Evolutionary conservation across 1,140 invertebrate species (phyloP), one percentile per base, ranked within the genome.

Genomic region (Conopomorpha cramerella): DNA sequence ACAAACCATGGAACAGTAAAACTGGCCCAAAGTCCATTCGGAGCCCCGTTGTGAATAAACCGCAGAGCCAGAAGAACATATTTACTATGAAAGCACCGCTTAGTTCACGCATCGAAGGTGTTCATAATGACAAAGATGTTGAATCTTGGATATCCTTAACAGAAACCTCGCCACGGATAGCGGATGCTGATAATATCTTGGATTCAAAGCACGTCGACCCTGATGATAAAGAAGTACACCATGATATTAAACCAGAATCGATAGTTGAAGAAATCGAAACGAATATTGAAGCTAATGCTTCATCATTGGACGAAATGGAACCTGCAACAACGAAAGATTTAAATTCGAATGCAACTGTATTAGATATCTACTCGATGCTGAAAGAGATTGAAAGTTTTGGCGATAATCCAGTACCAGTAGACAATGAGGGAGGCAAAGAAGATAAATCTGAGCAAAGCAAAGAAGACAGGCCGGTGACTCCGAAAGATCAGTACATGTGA

Each of bases 101-200:
- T 3, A 72, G 67, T 32, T 61, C 71, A 17, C 61, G 71, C 39
- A 55, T 70, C 38, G 67, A 72, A 17, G 47, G 51, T 28, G 62
- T 78, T 16, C 61, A 77, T 39, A 67, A 64, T 28, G 74, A 79
- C 32, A 77, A 65, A 60, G 77, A 78, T 40, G 51, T 79, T 10
- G 68, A 74, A 45, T 79, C 77, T 16, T 79, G 77, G 77, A 78
- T 79, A 65, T 77, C 70, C 2, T 44, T 77, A 13, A 59, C 68
- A 11, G 59, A 53, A 10, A 51, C 65, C 28, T 67, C 65, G 4
- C 71, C 77, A 10, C 55, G 56, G 45, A 37, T 55, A 6, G 30
- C 63, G 12, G 57, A 36, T 2, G n/a, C 18, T 16, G 28, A 36
- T n/a, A n/a, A n/a, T n/a, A n/a, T n/a, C n/a, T n/a, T n/a, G n/a